Evolutionary conservation across 2,888 invertebrate species (phyloP).

Genomic region (Adelphocoris suturalis): DNA sequence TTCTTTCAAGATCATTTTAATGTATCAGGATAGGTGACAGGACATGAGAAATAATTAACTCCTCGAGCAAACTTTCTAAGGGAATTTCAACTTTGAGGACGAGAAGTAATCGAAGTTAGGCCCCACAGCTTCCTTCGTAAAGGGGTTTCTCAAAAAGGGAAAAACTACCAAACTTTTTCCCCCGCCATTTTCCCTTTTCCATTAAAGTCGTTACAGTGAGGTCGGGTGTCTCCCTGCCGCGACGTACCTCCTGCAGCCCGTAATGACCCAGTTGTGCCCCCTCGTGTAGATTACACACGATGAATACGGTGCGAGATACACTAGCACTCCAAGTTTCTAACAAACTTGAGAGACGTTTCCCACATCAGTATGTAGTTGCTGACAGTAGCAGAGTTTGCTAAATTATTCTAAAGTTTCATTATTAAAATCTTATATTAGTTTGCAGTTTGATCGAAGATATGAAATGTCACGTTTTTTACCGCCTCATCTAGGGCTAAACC

Average conservation of each 20-base stretch:
- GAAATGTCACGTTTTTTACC: too few species aligned
- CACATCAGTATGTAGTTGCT: too few species aligned
- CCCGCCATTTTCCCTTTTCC: conserved; percentile 26
- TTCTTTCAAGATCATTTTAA: too few species aligned
- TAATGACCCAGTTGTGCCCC: background rate
- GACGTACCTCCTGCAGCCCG: background rate
- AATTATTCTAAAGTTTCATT: too few species aligned
- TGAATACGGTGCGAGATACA: too few species aligned
- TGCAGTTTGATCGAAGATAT: too few species aligned
- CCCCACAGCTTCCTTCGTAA: background rate
- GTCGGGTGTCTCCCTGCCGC: background rate
- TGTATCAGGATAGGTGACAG: too few species aligned
- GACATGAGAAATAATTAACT: conserved; percentile 5
- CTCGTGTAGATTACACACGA: background rate
- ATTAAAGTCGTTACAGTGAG: conserved; percentile 5
- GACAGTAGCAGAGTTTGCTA: too few species aligned
- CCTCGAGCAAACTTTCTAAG: background rate
- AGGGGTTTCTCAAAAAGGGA: conserved; percentile 12
- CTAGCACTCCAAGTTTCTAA: too few species aligned
- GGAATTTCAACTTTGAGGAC: conserved; percentile 24
- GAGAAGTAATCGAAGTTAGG: conserved; percentile 46
- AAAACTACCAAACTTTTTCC: conserved; percentile 8
- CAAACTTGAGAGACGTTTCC: too few species aligned
- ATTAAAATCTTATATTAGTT: too few species aligned
- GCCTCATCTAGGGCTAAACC: too few species aligned